Evolutionary conservation across 2,888 invertebrate genomes (phyloP).

Genomic region (Ophion slaviceki): DNA sequence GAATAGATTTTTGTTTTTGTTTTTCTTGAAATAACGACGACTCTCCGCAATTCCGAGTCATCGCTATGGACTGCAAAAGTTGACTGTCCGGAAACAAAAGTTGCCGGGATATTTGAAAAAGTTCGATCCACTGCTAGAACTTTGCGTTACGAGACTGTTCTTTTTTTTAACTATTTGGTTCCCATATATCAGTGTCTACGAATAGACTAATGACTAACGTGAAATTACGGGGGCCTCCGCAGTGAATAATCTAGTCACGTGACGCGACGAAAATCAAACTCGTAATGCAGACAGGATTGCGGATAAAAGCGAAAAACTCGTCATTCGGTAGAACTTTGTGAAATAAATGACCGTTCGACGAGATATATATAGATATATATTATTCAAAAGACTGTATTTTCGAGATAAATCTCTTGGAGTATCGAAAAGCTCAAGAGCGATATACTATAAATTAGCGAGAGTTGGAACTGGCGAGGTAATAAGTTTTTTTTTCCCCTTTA

Average conservation of each 20-base stretch:
- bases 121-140: constrained; percentile 11
- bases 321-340: constrained; percentile 21
- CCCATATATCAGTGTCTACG: background rate
- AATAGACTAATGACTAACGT: background rate
- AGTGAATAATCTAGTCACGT: constrained; percentile 56
- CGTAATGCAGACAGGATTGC: constrained; percentile 26
- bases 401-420: constrained; percentile 61
- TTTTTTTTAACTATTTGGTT: background rate
- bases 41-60: background rate
- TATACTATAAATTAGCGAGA: constrained; percentile 34
- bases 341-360: constrained; percentile 40
- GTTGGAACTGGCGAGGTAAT: constrained; percentile 29
- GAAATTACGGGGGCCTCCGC: constrained; percentile 1
- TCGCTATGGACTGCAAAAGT: constrained; percentile 22
- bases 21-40: background rate
- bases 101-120: background rate
- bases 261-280: constrained; percentile 55
- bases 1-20: background rate
- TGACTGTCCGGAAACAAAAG: background rate
- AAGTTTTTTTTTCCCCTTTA: constrained; percentile 33
- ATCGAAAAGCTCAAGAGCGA: constrained; percentile 48
- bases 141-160: background rate
- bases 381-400: constrained; percentile 70
- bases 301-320: constrained; percentile 19
- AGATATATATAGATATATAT: constrained; percentile 44